Percentiles rank a stretch among this genome's conserved stretches.
phyloP scores from a whole-genome alignment of 53 echinoderm and acorn worm genomes.

The Apostichopus leukothele region DNA sequence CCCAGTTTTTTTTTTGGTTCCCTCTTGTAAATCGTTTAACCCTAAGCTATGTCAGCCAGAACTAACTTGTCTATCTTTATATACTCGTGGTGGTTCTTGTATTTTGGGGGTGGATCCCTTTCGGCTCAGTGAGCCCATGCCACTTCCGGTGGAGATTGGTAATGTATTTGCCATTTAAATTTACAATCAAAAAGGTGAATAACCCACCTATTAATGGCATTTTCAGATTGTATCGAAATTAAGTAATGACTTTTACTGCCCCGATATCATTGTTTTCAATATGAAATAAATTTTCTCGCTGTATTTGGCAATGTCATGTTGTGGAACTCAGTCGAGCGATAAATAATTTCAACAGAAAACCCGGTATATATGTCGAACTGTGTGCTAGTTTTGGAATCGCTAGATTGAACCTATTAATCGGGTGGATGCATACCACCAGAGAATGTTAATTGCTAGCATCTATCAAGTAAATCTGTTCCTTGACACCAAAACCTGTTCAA shows the following conservation, averaged over 20 bases:
- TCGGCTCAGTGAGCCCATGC: conserved; percentile 21
- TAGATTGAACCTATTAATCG: conserved; percentile 7
- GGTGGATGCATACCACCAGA: background rate
- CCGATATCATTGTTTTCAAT: conserved; percentile 8
- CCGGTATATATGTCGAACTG: background rate
- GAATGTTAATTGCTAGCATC: background rate
- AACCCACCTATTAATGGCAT: conserved; percentile 9
- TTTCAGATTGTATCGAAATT: background rate
- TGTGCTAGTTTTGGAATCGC: background rate
- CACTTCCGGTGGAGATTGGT: conserved; percentile 26
- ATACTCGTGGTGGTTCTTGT: background rate
- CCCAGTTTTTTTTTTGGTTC: background rate
- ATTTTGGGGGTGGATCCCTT: conserved; percentile 1
- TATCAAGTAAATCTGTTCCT: background rate
- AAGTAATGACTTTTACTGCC: conserved; percentile 1
- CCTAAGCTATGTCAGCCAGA: conserved; percentile 26
- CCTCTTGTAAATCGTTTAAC: conserved; percentile 20
- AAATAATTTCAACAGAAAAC: background rate
- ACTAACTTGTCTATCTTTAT: conserved; percentile 26
- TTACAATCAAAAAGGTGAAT: conserved; percentile 12
- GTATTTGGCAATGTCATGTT: conserved; percentile 7
- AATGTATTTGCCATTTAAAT: conserved; percentile 32
- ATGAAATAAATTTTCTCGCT: background rate
- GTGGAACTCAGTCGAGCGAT: background rate
- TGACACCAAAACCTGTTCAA: background rate